Percentiles rank a stretch among this genome's conserved stretches.
Conservation (phyloP, 2,113 vertebrate genomes). For the Petaurus breviceps region DNA sequence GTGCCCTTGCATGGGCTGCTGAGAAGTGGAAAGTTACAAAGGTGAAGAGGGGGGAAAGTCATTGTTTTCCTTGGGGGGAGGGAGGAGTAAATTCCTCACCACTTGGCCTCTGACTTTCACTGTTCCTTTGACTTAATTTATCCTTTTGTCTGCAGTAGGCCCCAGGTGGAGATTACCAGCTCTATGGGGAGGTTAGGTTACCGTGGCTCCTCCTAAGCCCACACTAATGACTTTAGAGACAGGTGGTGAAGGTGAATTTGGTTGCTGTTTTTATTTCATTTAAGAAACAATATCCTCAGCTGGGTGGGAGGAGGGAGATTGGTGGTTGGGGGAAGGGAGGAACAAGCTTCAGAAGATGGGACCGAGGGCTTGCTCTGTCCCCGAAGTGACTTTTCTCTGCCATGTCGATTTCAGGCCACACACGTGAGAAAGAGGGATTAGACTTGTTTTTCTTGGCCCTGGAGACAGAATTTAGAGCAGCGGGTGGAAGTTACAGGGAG, state of each 20-base stretch:
- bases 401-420: neutral
- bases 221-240: slow-evolving; percentile 66
- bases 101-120: slow-evolving; percentile 41
- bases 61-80: slow-evolving; percentile 19
- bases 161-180: slow-evolving; percentile 57
- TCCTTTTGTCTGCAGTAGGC: slow-evolving; percentile 77
- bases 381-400: neutral
- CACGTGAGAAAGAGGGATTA: slow-evolving; percentile 1
- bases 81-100: slow-evolving; percentile 57
- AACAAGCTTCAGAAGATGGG: neutral
- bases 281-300: neutral
- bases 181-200: slow-evolving; percentile 65
- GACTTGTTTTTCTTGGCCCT: neutral
- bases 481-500: neutral
- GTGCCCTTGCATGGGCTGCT: neutral
- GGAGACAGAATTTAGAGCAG: neutral
- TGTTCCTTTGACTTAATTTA: slow-evolving; percentile 25
- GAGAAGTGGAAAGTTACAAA: neutral
- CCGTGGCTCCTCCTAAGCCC: neutral
- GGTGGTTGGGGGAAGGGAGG: neutral
- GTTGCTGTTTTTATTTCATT: neutral
- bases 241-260: neutral
- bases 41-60: neutral
- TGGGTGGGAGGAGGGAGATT: neutral
- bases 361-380: neutral